Evolutionary conservation across 2,888 invertebrate genomes (phyloP).

Genomic region (Hirtodrosophila duncani): DNA sequence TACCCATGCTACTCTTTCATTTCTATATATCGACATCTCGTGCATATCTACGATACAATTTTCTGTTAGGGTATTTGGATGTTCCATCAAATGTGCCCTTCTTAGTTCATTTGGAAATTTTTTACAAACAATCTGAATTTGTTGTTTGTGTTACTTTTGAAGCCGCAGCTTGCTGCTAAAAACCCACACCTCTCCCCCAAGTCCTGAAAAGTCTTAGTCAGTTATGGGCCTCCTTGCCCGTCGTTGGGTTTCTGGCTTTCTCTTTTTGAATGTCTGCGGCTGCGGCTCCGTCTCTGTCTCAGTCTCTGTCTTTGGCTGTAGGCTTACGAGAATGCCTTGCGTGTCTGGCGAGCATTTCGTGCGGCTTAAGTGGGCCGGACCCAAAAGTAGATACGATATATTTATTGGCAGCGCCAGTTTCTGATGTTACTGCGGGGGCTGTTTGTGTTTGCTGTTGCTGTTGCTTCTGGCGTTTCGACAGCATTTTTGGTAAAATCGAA

Average conservation of each 20-base stretch:
- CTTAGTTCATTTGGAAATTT: conserved; percentile 22
- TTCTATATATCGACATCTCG: no score
- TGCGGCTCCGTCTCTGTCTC: not conserved
- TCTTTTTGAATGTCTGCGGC: no score
- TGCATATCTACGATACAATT: no score
- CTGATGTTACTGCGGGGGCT: conserved; percentile 20
- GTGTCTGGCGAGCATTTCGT: conserved; percentile 60
- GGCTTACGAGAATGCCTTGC: conserved; percentile 40
- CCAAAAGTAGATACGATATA: conserved; percentile 54
- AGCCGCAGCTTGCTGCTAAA: conserved; percentile 31
- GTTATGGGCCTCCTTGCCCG: conserved; percentile 29
- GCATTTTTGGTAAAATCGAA: conserved; percentile 57
- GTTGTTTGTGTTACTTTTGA: conserved; percentile 33
- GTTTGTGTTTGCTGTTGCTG: conserved; percentile 26
- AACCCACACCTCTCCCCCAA: no score
- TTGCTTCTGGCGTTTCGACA: conserved; percentile 25
- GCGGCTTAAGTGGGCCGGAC: conserved; percentile 63
- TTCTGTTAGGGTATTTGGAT: no score
- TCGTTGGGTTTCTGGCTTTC: no score
- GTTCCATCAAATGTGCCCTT: no score
- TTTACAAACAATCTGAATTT: conserved; percentile 33
- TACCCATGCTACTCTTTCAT: no score
- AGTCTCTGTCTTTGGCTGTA: conserved; percentile 2
- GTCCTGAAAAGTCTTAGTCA: conserved; percentile 19
- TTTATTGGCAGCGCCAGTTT: conserved; percentile 53